phyloP scores from a whole-genome alignment of 2,113 vertebrate genomes.

The Oreocharis arfaki region DNA sequence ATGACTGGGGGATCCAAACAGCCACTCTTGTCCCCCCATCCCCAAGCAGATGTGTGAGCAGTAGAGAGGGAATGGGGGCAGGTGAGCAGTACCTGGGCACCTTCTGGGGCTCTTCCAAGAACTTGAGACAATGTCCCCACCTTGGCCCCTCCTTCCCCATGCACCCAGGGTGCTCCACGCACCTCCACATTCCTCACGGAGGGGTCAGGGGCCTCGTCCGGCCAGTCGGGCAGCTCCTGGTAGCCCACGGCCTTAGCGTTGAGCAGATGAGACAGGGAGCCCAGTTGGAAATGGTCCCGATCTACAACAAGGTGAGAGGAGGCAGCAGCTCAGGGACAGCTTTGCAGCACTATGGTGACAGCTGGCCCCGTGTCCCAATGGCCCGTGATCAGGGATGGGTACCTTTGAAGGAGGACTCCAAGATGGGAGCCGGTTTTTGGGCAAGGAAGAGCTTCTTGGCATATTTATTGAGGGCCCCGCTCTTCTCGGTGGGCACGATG shows the following conservation, averaged over 20 bases:
- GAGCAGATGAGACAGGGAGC: slow-evolving; percentile 93
- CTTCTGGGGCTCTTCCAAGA: neutral
- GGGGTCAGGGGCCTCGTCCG: slow-evolving; percentile 90
- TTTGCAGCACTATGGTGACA: neutral
- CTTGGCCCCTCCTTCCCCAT: too few species aligned
- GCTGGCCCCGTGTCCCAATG: fast-evolving
- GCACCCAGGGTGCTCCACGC: neutral
- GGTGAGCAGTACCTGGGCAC: neutral
- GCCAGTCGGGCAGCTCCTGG: slow-evolving; percentile 97
- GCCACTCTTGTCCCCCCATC: neutral
- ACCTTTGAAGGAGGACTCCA: slow-evolving; percentile 99
- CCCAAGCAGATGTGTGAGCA: fast-evolving
- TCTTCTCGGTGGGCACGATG: slow-evolving; percentile 94
- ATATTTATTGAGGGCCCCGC: slow-evolving; percentile 91
- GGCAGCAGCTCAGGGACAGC: neutral
- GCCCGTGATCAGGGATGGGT: neutral
- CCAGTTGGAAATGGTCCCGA: slow-evolving; percentile 97
- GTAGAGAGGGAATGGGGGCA: neutral
- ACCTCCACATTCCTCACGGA: slow-evolving; percentile 99
- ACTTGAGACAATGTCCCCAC: neutral
- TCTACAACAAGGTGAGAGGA: slow-evolving; percentile 63
- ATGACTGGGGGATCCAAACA: neutral
- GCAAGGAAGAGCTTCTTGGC: slow-evolving; percentile 98
- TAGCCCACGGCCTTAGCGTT: slow-evolving; percentile 96
- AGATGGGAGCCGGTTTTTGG: slow-evolving; percentile 90